Evolutionary conservation across 2,797 vertebrate genomes (phyloP).

Genomic region (Microctenopoma lineatum): DNA sequence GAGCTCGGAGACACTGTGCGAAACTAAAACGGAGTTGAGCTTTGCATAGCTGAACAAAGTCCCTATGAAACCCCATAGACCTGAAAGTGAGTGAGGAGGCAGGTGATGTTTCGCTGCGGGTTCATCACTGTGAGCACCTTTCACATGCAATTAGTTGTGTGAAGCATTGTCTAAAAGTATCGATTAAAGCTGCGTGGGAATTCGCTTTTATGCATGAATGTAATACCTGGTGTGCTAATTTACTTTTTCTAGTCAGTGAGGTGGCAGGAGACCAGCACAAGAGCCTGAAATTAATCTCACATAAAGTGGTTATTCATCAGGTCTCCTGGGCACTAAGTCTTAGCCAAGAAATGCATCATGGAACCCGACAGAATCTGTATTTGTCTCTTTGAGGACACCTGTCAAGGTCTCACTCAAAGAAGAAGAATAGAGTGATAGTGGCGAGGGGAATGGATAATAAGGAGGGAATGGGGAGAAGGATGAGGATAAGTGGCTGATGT

Average conservation of each 20-base stretch:
- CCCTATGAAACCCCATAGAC: background rate
- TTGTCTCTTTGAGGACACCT: conserved; percentile 36
- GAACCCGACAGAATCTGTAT: conserved; percentile 26
- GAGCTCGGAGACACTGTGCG: background rate
- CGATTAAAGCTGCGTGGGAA: background rate
- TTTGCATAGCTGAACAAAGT: background rate
- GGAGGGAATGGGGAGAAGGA: conserved; percentile 14
- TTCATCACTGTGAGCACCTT: background rate
- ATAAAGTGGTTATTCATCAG: background rate
- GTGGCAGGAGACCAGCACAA: background rate
- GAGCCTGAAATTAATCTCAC: background rate
- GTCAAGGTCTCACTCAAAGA: conserved; percentile 40
- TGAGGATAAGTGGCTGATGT: conserved; percentile 24
- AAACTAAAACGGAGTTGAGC: background rate
- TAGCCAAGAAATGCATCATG: conserved; percentile 16
- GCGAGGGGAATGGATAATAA: conserved; percentile 24
- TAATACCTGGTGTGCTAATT: background rate
- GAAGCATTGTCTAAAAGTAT: background rate
- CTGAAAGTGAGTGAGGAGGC: background rate
- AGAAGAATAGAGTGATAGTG: conserved; percentile 14
- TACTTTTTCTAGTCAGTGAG: background rate
- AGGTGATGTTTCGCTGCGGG: background rate
- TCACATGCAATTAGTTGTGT: background rate
- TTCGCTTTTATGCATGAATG: background rate
- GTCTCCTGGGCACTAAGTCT: conserved; percentile 2